phyloP scores from a whole-genome alignment of 2,113 vertebrate genomes.

The Pterocles gutturalis region DNA sequence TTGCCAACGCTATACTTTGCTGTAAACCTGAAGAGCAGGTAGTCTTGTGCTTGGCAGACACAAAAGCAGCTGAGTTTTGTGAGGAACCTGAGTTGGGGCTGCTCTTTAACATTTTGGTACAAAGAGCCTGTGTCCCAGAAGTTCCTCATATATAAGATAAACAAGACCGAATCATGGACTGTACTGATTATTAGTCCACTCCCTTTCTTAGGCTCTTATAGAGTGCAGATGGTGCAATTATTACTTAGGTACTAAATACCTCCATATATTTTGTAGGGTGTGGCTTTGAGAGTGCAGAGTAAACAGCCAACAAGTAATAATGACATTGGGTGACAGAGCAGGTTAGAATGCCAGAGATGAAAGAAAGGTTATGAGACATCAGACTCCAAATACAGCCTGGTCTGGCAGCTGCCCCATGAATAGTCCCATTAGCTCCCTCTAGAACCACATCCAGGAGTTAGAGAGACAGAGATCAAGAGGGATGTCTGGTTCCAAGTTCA shows the following conservation, averaged over 20 bases:
- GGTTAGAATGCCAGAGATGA: background rate
- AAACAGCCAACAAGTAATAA: background rate
- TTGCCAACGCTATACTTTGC: background rate
- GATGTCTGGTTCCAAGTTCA: background rate
- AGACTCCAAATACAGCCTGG: background rate
- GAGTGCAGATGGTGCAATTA: background rate
- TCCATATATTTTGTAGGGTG: background rate
- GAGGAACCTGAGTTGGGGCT: background rate
- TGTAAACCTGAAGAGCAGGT: background rate
- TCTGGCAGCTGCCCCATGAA: background rate
- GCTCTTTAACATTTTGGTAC: background rate
- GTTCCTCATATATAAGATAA: background rate
- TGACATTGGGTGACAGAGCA: background rate
- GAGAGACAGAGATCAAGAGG: background rate
- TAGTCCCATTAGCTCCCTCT: background rate
- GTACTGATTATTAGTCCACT: background rate
- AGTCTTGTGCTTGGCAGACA: background rate
- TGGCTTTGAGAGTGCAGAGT: background rate
- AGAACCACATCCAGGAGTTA: background rate
- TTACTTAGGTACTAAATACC: background rate
- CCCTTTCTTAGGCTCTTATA: background rate
- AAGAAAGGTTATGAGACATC: background rate
- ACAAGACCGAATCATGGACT: background rate
- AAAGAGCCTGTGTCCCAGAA: background rate
- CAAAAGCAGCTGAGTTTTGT: background rate